Percentiles rank a stretch among this genome's conserved stretches.
Conservation (phyloP, 1,140 invertebrate species). For the Vanessa atalanta region DNA sequence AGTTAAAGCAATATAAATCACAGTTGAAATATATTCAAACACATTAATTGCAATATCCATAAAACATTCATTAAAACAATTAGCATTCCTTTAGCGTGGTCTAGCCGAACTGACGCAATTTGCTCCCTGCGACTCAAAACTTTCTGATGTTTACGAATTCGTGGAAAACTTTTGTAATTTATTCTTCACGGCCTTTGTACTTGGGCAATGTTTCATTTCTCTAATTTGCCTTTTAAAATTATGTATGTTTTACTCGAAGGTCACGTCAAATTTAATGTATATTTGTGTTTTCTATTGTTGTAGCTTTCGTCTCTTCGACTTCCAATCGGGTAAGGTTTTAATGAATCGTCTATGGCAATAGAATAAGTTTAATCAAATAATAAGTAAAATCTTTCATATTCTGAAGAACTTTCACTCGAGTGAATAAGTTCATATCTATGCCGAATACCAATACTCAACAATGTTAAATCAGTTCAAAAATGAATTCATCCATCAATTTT, state of each 20-base stretch:
- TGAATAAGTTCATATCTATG: too few species aligned
- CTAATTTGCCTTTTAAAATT: constrained; percentile 47
- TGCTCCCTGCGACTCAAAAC: constrained; percentile 27
- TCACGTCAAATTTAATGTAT: background rate
- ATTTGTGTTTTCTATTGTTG: too few species aligned
- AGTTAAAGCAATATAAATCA: background rate
- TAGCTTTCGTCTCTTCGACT: too few species aligned
- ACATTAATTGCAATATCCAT: background rate
- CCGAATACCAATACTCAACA: too few species aligned
- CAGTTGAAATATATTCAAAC: background rate
- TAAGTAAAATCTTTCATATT: too few species aligned
- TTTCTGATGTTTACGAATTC: constrained; percentile 54
- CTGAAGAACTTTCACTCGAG: too few species aligned
- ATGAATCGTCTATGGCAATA: too few species aligned
- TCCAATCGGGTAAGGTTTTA: too few species aligned
- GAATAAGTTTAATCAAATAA: too few species aligned
- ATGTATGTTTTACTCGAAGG: constrained; percentile 29
- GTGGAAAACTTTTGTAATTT: constrained; percentile 56
- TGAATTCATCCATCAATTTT: too few species aligned
- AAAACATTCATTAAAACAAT: constrained; percentile 21
- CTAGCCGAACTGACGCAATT: constrained; percentile 1
- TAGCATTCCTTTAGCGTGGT: constrained; percentile 8
- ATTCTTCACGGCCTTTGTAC: constrained; percentile 40
- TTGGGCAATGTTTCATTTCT: constrained; percentile 45
- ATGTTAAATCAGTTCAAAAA: too few species aligned